Evolutionary conservation across 2,113 vertebrate genomes (phyloP).

Genomic region (Lutjanus erythropterus): DNA sequence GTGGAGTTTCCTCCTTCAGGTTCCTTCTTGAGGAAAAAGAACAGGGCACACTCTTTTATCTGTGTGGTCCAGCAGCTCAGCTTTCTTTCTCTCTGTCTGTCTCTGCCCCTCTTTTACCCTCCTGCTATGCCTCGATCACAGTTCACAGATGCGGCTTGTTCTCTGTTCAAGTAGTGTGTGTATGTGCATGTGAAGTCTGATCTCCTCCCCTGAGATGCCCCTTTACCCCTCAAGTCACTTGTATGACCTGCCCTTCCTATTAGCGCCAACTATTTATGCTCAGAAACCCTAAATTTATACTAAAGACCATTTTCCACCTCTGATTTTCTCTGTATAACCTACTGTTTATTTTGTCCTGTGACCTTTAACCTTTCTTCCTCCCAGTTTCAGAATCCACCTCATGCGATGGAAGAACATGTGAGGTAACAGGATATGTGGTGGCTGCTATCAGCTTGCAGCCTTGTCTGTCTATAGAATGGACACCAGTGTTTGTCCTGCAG

Average conservation of each 20-base stretch:
- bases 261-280: not conserved
- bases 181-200: conserved; percentile 88
- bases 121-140: conserved; percentile 67
- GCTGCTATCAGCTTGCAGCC: conserved; percentile 76
- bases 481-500: conserved; percentile 75
- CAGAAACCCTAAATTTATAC: conserved; percentile 11
- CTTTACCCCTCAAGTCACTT: conserved; percentile 82
- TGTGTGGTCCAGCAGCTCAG: conserved; percentile 92
- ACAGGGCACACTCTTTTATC: conserved; percentile 93
- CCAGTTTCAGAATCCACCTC: conserved; percentile 36
- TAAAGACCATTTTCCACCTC: not conserved
- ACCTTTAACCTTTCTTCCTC: conserved; percentile 61
- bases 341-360: conserved; percentile 17
- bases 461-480: conserved; percentile 75
- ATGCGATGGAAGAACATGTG: conserved; percentile 62
- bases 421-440: conserved; percentile 71
- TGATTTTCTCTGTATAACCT: conserved; percentile 11
- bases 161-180: conserved; percentile 86
- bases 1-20: conserved; percentile 81
- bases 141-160: conserved; percentile 94
- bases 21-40: conserved; percentile 80
- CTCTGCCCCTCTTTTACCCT: conserved; percentile 66
- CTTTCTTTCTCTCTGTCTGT: conserved; percentile 81
- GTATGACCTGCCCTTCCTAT: conserved; percentile 54
- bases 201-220: conserved; percentile 91